A percentile compares a stretch with the other conserved stretches of the same genome.
Conservation (phyloP, 2,888 invertebrate genomes). For the Drosophila pullipes region DNA sequence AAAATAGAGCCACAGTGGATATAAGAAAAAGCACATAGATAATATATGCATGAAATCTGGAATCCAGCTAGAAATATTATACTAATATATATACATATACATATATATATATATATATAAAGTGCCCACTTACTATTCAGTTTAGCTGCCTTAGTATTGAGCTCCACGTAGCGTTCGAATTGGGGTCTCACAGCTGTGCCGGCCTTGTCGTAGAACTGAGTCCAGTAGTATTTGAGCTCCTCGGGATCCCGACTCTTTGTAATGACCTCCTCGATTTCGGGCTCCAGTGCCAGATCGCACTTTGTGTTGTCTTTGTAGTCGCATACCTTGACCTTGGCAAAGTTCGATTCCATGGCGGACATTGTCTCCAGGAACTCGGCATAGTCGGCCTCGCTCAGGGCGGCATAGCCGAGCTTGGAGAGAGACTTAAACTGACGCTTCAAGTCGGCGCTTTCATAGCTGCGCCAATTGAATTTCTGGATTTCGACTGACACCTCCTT, state of each 20-base stretch:
- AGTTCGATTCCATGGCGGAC: slow-evolving; percentile 91
- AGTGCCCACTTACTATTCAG: slow-evolving; percentile 87
- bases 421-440: slow-evolving; percentile 91
- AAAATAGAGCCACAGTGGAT: not conserved
- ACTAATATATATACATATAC: too few species aligned
- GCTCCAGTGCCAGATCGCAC: slow-evolving; percentile 91
- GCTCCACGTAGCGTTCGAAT: slow-evolving; percentile 89
- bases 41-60: not conserved
- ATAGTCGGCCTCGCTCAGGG: slow-evolving; percentile 89
- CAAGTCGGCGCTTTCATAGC: slow-evolving; percentile 89
- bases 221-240: slow-evolving; percentile 92
- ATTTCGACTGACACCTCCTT: slow-evolving; percentile 84
- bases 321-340: slow-evolving; percentile 92
- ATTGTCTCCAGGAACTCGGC: slow-evolving; percentile 88
- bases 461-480: slow-evolving; percentile 89
- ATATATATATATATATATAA: too few species aligned
- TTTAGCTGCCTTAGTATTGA: slow-evolving; percentile 90
- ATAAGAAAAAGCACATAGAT: too few species aligned
- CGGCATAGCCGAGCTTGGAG: slow-evolving; percentile 90
- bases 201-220: slow-evolving; percentile 91
- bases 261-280: slow-evolving; percentile 90
- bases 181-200: slow-evolving; percentile 88
- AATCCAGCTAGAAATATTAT: too few species aligned
- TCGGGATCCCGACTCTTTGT: slow-evolving; percentile 90
- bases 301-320: slow-evolving; percentile 88